Conservation (phyloP, 2,797 vertebrate genomes). For the Rallus crepitans region DNA sequence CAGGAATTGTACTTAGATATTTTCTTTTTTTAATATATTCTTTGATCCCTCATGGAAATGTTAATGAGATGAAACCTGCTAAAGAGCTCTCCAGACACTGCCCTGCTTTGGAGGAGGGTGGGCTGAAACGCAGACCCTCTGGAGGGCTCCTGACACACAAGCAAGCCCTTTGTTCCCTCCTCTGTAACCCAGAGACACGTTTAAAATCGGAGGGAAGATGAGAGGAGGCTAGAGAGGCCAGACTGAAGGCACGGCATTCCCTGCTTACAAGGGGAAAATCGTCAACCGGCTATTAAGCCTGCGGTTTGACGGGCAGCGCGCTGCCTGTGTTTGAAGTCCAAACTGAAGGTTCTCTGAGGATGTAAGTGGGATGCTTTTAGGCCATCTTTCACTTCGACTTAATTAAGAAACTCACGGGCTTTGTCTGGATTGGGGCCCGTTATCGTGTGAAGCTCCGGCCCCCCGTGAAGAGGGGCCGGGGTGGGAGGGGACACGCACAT, state of each 20-base stretch:
- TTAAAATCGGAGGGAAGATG: constrained; percentile 77
- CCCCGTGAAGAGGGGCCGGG: constrained; percentile 63
- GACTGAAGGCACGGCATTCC: constrained; percentile 63
- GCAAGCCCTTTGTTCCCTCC: constrained; percentile 79
- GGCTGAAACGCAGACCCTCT: constrained; percentile 73
- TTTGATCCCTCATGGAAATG: constrained; percentile 77
- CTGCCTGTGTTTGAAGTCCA: constrained; percentile 64
- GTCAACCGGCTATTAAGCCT: constrained; percentile 11
- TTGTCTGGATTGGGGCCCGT: constrained; percentile 77
- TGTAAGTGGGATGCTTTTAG: constrained; percentile 80
- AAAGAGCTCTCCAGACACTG: constrained; percentile 76
- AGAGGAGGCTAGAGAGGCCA: constrained; percentile 77
- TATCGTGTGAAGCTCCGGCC: constrained; percentile 49
- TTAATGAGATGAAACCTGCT: constrained; percentile 78
- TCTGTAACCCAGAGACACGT: constrained; percentile 80
- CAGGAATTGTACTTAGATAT: constrained; percentile 46
- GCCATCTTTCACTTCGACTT: constrained; percentile 81
- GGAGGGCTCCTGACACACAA: constrained; percentile 75
- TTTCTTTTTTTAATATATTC: constrained; percentile 61
- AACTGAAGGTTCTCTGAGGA: constrained; percentile 62
- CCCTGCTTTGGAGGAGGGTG: constrained; percentile 61
- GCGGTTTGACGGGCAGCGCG: constrained; percentile 46
- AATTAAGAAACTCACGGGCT: constrained; percentile 80
- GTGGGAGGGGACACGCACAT: constrained; percentile 33
- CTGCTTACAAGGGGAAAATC: constrained; percentile 50